Conservation (phyloP, 2,797 vertebrate species). For the Artibeus jamaicensis region DNA sequence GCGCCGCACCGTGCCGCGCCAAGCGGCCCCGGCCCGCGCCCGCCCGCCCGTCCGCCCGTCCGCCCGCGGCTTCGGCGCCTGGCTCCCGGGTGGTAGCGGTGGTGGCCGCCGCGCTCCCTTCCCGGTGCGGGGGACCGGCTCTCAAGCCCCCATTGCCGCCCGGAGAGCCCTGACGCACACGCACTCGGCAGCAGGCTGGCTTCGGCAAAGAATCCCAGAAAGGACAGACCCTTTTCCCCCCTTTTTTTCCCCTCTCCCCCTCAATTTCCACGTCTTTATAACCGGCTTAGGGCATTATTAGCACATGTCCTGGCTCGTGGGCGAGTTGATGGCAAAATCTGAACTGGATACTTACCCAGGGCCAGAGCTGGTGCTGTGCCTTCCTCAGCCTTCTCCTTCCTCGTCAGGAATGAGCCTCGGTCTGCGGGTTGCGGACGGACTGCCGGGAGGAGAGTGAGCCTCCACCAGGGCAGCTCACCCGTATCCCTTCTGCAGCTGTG, state of each 20-base stretch:
- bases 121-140: conserved; percentile 21
- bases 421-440: conserved; percentile 1
- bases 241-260: not conserved
- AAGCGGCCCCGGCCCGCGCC: conserved; percentile 11
- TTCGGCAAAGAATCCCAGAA: conserved; percentile 65
- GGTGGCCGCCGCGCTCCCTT: conserved; percentile 14
- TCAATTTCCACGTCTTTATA: conserved; percentile 72
- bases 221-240: conserved; percentile 52
- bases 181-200: conserved; percentile 57
- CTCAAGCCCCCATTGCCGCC: conserved; percentile 54
- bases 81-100: conserved; percentile 58
- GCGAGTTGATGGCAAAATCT: conserved; percentile 74
- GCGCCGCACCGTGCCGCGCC: conserved; percentile 48
- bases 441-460: not conserved
- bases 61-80: conserved; percentile 52
- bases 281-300: conserved; percentile 71
- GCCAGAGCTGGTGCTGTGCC: conserved; percentile 23
- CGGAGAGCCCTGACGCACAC: conserved; percentile 58
- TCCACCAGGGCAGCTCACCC: conserved; percentile 33
- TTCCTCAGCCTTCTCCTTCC: not conserved
- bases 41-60: not conserved
- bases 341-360: conserved; percentile 72
- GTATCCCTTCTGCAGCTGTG: conserved; percentile 54
- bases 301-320: conserved; percentile 74
- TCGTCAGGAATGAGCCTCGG: not conserved